Conservation (phyloP, 2,113 vertebrate species). For the Sarotherodon lohbergeri region DNA sequence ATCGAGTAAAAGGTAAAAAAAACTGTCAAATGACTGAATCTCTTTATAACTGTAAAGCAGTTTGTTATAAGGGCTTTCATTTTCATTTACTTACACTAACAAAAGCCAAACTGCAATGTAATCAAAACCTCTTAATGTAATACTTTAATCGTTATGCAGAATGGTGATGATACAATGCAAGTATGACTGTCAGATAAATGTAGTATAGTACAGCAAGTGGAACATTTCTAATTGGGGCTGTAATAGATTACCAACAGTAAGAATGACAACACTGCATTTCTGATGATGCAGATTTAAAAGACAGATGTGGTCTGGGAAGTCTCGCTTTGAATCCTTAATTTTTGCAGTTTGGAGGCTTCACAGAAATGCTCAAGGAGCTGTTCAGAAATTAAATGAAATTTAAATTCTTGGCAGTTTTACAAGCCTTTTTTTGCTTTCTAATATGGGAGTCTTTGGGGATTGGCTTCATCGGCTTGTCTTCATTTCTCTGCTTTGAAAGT, state of each 20-base stretch:
- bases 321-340: not conserved
- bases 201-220: not conserved
- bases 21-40: not conserved
- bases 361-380: not conserved
- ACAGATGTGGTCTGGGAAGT: not conserved
- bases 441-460: not conserved
- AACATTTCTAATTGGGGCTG: not conserved
- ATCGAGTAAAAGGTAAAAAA: not conserved
- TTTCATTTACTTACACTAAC: accelerated
- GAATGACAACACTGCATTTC: not conserved
- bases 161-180: not conserved
- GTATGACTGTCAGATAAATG: not conserved
- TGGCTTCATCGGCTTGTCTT: accelerated
- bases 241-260: too few relatives aligned
- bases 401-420: not conserved
- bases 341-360: not conserved
- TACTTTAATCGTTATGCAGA: accelerated
- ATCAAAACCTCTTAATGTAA: not conserved
- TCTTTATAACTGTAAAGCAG: not conserved
- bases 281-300: not conserved
- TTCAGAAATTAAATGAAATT: not conserved
- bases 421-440: not conserved
- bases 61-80: not conserved
- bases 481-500: not conserved
- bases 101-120: not conserved